Base-by-base conservation (phyloP, 2,888 invertebrate genomes). In the Perizoma affinitatum region DNA sequence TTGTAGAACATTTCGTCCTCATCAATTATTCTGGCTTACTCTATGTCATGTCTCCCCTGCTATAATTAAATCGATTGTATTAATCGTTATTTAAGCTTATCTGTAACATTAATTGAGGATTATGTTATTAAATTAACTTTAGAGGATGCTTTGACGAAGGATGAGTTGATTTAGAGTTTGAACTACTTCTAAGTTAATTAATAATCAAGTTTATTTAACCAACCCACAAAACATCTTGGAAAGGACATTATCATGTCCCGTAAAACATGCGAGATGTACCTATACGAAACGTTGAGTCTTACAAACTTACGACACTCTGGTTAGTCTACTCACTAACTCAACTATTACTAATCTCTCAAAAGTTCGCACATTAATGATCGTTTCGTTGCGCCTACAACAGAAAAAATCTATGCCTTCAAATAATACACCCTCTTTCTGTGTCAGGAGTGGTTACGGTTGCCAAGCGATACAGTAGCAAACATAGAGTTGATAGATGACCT, bases 121-220 rank as follows among this genome's bases (percentile, higher is more conserved):
- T 45, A 61, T 48, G 59, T 60, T 55, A 58, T 46, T 58, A 62
- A 62, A 62, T 59, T 49, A 62, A 61, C 55, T 51, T 67, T 58
- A 43, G 51, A 60, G 53, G 40, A 55, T 42, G 63, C 62, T 67
- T 62, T 52, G 65, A 49, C 40, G 54, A 61, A 58, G 58, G 56
- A 56, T 43, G 10, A 38, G 42, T 53, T 43, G 22, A 22, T 36
- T 22, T 36, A 58, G n/a, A 9, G 41, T 47, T 53, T 43, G 22
- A 45, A 58, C 36, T 35, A 52, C 43, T 45, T 58, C 35, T 58
- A 47, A 52, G n/a, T 52, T 42, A n/a, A 22, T 11, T 41, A 6
- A 51, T 46, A 7, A 5, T 38, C 38, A 10, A 56, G 44, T 33
- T 41, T 44, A 38, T 5, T 7, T 9, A 9, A 7, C 41, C 8